phyloP scores from a whole-genome alignment of 2,888 invertebrate genomes.

The Arge pagana region DNA sequence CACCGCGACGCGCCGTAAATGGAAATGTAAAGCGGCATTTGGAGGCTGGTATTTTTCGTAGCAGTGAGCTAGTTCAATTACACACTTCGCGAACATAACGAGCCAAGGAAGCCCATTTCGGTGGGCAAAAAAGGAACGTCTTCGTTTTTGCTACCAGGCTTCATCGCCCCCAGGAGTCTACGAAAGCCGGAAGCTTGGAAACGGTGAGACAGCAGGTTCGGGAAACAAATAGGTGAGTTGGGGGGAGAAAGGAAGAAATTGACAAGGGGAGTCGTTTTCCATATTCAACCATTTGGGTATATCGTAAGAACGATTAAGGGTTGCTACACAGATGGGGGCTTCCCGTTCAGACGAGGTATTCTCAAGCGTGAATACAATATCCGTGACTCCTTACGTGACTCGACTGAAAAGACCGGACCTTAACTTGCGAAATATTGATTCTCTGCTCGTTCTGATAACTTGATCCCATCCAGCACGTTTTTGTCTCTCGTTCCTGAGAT shows the following conservation, averaged over 20 bases:
- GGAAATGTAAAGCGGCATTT: slow-evolving; percentile 17
- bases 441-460: slow-evolving; percentile 39
- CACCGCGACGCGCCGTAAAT: too few species aligned
- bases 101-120: neutral
- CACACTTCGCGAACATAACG: slow-evolving; percentile 32
- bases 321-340: slow-evolving; percentile 34
- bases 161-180: neutral
- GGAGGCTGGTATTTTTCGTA: slow-evolving; percentile 2
- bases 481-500: slow-evolving; percentile 13
- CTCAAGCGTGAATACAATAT: slow-evolving; percentile 55
- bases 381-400: slow-evolving; percentile 54
- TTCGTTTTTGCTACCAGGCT: slow-evolving; percentile 6
- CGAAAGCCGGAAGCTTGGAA: too few species aligned
- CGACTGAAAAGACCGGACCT: slow-evolving; percentile 48
- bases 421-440: slow-evolving; percentile 24
- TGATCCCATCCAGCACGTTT: slow-evolving; percentile 12
- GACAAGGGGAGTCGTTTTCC: slow-evolving; percentile 4
- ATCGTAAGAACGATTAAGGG: slow-evolving; percentile 19
- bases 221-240: slow-evolving; percentile 14
- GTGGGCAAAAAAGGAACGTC: neutral
- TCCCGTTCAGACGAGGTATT: slow-evolving; percentile 52
- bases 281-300: slow-evolving; percentile 15
- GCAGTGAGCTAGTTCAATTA: slow-evolving; percentile 37
- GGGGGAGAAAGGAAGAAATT: slow-evolving; percentile 21
- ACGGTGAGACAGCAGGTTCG: too few species aligned